phyloP scores from a whole-genome alignment of 2,113 vertebrate genomes.

The Junco hyemalis region DNA sequence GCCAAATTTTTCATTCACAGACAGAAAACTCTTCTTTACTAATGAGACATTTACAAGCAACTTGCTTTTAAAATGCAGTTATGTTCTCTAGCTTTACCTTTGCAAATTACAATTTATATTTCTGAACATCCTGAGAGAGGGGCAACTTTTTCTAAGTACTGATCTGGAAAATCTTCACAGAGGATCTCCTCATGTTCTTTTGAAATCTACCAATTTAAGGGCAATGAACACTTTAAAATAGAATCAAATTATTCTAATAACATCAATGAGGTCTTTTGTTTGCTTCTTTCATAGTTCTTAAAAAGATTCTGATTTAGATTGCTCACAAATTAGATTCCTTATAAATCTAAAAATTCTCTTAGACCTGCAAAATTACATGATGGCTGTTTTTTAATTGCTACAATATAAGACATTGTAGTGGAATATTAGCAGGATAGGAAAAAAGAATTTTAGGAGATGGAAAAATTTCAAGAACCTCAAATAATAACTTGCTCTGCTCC shows the following conservation, averaged over 20 bases:
- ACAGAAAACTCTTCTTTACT: not conserved
- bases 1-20: not conserved
- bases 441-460: not conserved
- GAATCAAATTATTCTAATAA: not conserved
- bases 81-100: not conserved
- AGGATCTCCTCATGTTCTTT: not conserved
- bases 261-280: not conserved
- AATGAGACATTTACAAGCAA: not conserved
- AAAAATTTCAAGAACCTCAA: not conserved
- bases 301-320: not conserved
- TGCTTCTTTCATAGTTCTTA: not conserved
- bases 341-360: not conserved
- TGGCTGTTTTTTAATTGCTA: not conserved
- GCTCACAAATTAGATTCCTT: not conserved
- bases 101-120: not conserved
- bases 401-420: not conserved
- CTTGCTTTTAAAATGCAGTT: not conserved
- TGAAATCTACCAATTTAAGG: not conserved
- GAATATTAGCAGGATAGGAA: not conserved
- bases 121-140: not conserved
- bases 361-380: not conserved
- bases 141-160: not conserved
- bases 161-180: not conserved
- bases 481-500: not conserved
- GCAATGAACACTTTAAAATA: not conserved